Evolutionary conservation across 2,113 vertebrate genomes (phyloP), one percentile per base, ranked within the genome.

Genomic region (Psophia crepitans): DNA sequence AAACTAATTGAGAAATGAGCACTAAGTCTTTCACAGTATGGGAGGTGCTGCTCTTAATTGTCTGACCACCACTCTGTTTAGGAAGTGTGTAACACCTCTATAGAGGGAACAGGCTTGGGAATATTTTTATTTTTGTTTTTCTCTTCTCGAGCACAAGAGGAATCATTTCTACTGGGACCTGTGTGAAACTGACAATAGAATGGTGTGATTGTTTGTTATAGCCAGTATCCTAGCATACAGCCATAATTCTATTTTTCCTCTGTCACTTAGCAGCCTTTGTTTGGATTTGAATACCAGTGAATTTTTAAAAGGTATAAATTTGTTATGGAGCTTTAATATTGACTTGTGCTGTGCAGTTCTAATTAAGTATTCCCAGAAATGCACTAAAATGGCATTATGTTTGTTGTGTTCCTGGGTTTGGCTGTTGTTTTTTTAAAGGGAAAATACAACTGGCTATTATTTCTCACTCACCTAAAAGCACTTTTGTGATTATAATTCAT

Each of bases 231-330:
- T 39, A 85, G 53, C 51, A 63, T 27, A 85, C 24, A 73, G 66
- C 32, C 80, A 27, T 85, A 88, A 85, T 73, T 87, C 56, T 63
- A 32, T 69, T 88, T 74, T 87, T 83, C 69, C 44, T 83, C 44
- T 94, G 64, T 88, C 85, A 93, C 43, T 96, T 93, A 86, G 58
- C 43, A 93, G 78, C 19, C 63, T 93, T 94, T 94, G 58, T 93
- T 80, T 84, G 46, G 19, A 92, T 86, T 87, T 86, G 64, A 88
- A 96, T 63, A 44, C 14, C 75, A 79, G 70, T 33, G 43, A 90
- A 80, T 93, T 96, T 93, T 94, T 88, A 51, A 93, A 95, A 77
- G n/a, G 26, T 87, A 87, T 64, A 77, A 74, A 92, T 93, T 88
- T 89, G 63, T 91, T 96, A 74, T 46, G 54, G 66, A 87, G 76